Conservation (phyloP, 2,113 vertebrate genomes). For the Hemicordylus capensis region DNA sequence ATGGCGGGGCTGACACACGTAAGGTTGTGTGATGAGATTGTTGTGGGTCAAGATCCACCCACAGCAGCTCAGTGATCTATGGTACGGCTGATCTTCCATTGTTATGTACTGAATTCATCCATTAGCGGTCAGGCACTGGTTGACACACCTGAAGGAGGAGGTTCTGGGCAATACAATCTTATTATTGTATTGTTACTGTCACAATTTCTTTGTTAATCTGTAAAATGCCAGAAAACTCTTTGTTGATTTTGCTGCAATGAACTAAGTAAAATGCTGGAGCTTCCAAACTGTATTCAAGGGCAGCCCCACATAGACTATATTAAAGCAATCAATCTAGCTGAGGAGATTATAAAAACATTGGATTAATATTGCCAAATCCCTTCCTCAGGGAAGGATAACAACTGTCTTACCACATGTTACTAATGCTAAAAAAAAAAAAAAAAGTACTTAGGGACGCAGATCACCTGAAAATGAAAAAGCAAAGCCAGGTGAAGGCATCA, state of each 20-base stretch:
- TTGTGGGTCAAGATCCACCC: neutral
- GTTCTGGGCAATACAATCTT: neutral
- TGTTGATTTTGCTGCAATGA: neutral
- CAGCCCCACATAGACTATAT: neutral
- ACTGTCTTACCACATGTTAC: neutral
- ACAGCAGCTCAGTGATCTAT: neutral
- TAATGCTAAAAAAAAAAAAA: no score
- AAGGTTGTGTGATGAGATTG: neutral
- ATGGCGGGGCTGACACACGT: no score
- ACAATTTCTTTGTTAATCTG: no score
- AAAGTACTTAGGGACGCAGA: no score
- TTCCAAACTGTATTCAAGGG: neutral
- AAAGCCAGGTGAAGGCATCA: neutral
- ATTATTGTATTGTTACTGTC: no score
- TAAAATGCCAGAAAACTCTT: neutral
- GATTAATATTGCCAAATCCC: neutral
- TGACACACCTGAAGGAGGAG: neutral
- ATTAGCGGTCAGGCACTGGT: neutral
- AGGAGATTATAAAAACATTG: no score
- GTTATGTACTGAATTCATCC: neutral
- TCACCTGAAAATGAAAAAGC: neutral
- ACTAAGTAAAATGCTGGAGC: neutral
- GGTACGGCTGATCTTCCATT: neutral
- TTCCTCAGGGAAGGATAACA: neutral
- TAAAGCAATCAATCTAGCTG: neutral